Percentiles rank a stretch among this genome's conserved stretches.
Evolutionary conservation across 2,888 invertebrate genomes (phyloP).

Genomic region (Panopea generosa): DNA sequence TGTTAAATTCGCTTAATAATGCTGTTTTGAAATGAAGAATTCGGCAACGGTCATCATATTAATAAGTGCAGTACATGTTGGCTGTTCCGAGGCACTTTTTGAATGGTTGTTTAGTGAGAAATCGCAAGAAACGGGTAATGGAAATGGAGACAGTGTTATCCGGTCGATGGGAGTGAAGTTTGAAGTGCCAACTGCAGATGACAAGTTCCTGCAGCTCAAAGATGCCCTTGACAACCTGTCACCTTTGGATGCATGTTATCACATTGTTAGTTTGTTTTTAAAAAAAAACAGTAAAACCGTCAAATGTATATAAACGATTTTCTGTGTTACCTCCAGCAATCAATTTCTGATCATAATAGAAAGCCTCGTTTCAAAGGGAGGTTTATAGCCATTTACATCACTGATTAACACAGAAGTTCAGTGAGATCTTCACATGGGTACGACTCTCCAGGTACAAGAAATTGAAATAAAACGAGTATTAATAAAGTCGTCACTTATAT

Average conservation of each 20-base stretch:
- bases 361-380: too few species aligned
- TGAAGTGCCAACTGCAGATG: constrained; percentile 87
- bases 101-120: constrained; percentile 66
- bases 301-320: neutral
- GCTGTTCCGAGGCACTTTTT: constrained; percentile 25
- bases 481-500: too few species aligned
- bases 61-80: neutral
- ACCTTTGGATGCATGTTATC: constrained; percentile 89
- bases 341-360: too few species aligned
- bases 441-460: too few species aligned
- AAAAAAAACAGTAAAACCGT: neutral
- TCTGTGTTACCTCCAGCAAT: too few species aligned
- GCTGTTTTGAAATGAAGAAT: neutral
- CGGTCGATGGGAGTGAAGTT: constrained; percentile 79
- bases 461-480: too few species aligned
- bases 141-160: constrained; percentile 6
- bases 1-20: too few species aligned
- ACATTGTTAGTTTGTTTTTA: constrained; percentile 87
- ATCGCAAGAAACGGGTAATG: constrained; percentile 3
- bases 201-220: constrained; percentile 89
- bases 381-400: too few species aligned
- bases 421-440: too few species aligned
- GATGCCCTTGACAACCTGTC: constrained; percentile 87
- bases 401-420: too few species aligned
- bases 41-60: neutral